Conservation (phyloP, 2,797 vertebrate genomes). For the Allobates femoralis region DNA sequence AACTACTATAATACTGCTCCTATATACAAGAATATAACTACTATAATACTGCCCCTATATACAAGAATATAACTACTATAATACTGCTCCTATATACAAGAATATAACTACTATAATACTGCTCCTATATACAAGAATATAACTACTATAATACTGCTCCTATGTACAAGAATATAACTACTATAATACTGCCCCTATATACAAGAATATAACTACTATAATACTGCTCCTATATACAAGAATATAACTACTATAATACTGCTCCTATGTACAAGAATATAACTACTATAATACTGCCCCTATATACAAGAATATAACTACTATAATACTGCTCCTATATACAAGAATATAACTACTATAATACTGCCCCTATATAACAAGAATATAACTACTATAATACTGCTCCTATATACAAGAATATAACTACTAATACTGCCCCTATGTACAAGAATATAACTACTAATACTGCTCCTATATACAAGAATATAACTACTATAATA, state of each 20-base stretch:
- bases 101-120: background rate
- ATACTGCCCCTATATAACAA: background rate
- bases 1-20: background rate
- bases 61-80: background rate
- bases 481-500: background rate
- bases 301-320: conserved; percentile 6
- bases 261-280: background rate
- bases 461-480: background rate
- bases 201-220: background rate
- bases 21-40: background rate
- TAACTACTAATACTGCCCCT: background rate
- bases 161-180: background rate
- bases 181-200: background rate
- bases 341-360: conserved; percentile 8
- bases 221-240: background rate
- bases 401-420: no score
- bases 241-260: background rate
- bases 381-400: background rate
- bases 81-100: background rate
- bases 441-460: background rate
- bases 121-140: background rate
- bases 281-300: background rate
- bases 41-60: background rate
- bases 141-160: background rate
- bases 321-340: background rate